Percentiles rank a stretch among this genome's conserved stretches.
Conservation (phyloP, 2,888 invertebrate genomes). For the Laspeyria flexula region DNA sequence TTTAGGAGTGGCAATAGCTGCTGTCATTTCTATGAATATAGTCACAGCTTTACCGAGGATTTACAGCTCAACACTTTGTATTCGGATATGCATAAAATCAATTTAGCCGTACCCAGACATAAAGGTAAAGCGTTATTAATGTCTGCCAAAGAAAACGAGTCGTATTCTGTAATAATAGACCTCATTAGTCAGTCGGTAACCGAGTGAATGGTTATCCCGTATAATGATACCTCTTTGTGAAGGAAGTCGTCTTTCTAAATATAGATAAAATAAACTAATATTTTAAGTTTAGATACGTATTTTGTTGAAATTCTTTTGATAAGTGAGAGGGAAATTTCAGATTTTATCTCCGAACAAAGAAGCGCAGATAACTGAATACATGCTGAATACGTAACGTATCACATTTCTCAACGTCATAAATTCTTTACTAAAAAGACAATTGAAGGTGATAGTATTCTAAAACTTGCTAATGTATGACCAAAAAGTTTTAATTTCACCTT, state of each 20-base stretch:
- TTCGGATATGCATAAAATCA: conserved; percentile 1
- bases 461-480: no score
- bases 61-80: conserved; percentile 6
- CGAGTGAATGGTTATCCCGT: conserved; percentile 33
- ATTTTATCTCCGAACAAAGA: no score
- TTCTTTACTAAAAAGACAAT: no score
- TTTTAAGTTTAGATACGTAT: conserved; percentile 2
- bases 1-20: conserved; percentile 20
- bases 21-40: conserved; percentile 19
- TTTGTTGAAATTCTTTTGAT: conserved; percentile 7
- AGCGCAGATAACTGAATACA: no score
- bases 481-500: no score
- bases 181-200: conserved; percentile 42
- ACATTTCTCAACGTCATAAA: no score
- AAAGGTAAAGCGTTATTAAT: conserved; percentile 38
- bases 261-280: conserved; percentile 13
- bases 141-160: conserved; percentile 38
- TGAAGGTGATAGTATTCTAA: no score
- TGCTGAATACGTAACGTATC: no score
- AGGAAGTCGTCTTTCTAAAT: conserved; percentile 22
- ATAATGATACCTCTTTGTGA: conserved; percentile 32
- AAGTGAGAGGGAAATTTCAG: conserved; percentile 11
- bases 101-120: not conserved
- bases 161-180: conserved; percentile 41
- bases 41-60: conserved; percentile 5